Base-by-base conservation (phyloP, 2,888 invertebrate species). In the Nephrocerus scutellatus region DNA sequence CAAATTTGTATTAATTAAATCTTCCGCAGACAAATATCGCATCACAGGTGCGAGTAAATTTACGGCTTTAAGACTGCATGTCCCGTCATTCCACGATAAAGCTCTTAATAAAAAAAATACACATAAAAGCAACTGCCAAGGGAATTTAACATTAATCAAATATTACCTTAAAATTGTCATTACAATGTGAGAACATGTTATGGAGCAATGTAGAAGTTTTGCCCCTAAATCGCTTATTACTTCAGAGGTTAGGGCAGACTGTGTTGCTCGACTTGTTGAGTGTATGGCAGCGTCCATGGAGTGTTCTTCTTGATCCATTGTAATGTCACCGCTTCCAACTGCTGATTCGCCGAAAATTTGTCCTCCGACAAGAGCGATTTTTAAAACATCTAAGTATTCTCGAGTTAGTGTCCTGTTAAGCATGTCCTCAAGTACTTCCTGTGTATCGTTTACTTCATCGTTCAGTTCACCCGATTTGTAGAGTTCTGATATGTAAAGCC, bases 81-180 rank as follows among this genome's bases (percentile, higher is more conserved):
- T 77, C 43, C 89, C 85, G 68, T 93, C 93, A 53, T 81, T 82
- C 91, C 92, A 92, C 19, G 84, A 77, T n/a, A 85, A 66, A 2
- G 81, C 80, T 43, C 74, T 75, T 43, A 60, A 60, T 61, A n/a
- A 32, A n/a, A n/a, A n/a, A n/a, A n/a, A n/a, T n/a, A n/a, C n/a
- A n/a, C n/a, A n/a, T n/a, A n/a, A n/a, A n/a, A n/a, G n/a, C n/a
- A 59, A 48, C n/a, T 16, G 5, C 14, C 4, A 6, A 14, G 4
- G 4, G 22, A 9, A 18, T 5, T 5, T n/a, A 19, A 20, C 12
- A 13, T 15, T 21, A 20, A 14, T 29, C 3, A 30, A n/a, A n/a
- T n/a, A n/a, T n/a, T n/a, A n/a, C n/a, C n/a, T n/a, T n/a, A n/a
- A n/a, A n/a, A 82, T 73, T 22, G 80, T 77, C 53, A 79, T 62